Base-by-base conservation (phyloP, 64 coral and sea anemone genomes). In the Montipora sp. region DNA sequence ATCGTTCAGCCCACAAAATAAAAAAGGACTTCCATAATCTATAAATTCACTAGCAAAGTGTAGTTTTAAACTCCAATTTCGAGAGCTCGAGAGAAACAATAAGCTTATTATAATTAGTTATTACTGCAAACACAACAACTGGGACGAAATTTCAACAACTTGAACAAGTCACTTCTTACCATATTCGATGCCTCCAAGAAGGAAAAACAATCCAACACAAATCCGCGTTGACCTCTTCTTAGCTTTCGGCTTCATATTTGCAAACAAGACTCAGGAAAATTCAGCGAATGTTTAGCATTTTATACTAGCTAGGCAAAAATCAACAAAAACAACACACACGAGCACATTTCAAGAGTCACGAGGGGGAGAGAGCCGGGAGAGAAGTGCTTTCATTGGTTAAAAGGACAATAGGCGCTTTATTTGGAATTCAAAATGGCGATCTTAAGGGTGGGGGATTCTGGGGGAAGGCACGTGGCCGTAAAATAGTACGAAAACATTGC, bases 391-490 rank as follows among this genome's bases (percentile, higher is more conserved):
- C 23, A 91, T 88, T 88, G 92, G 95, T 68, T 79, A 84, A 79
- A 14, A 89, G 67, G 21, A 97, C 92, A 94, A 94, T 78, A 10
- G 58, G 5, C 4, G 44, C 87, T 89, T 45, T 78, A 90, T 94
- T 90, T 90, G 79, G 83, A 84, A 60, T 88, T 94, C 67, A 87
- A 90, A 53, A 79, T 47, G 77, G 55, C 45, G 67, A 75, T 19
- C 55, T 59, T 68, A 90, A 84, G 95, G 95, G 95, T 90, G 95
- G 95, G 94, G 92, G 95, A 97, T 94, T 97, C 92, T 93, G 95
- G 93, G 95, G 88, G 77, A 97, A 97, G 91, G 91, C 95, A 97
- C 95, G 95, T 97, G 95, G 61, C 82, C 5, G 61, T 47, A 16
- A 46, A 49, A 46, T 71, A 4, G 19, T 7, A 85, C 66, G 44